Evolutionary conservation across 1,140 invertebrate genomes (phyloP).

Genomic region (Drosophila ambigua): DNA sequence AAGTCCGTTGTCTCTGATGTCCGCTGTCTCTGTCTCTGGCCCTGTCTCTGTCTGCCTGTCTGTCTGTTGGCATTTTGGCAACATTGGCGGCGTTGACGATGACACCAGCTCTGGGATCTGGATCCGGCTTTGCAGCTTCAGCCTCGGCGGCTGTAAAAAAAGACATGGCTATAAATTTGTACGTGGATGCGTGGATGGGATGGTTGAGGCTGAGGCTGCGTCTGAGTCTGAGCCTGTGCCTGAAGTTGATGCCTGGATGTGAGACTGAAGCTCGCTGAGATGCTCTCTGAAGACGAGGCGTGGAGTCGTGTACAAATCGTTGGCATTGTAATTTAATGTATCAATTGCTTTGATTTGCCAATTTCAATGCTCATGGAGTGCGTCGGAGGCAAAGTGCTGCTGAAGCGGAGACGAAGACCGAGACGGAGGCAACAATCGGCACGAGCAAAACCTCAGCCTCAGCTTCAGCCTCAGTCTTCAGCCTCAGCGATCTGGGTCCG

Average conservation of each 20-base stretch:
- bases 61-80: conserved; percentile 64
- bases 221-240: not conserved
- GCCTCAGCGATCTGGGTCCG: conserved; percentile 10
- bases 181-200: conserved; percentile 67
- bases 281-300: conserved; percentile 58
- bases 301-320: conserved; percentile 80
- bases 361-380: conserved; percentile 64
- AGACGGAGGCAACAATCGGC: conserved; percentile 62
- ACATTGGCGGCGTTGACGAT: conserved; percentile 58
- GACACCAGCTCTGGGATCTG: conserved; percentile 57
- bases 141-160: too few relatives aligned
- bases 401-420: too few relatives aligned
- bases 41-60: conserved; percentile 12
- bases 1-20: conserved; percentile 15
- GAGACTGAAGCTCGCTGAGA: conserved; percentile 8
- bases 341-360: conserved; percentile 83
- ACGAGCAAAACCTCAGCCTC: conserved; percentile 48
- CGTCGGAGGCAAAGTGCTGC: conserved; percentile 51
- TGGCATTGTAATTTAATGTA: conserved; percentile 83
- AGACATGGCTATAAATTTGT: conserved; percentile 71
- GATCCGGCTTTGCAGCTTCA: conserved; percentile 18
- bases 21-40: conserved; percentile 26
- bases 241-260: conserved; percentile 6
- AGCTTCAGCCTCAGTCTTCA: conserved; percentile 2
- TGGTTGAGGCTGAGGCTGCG: conserved; percentile 22